Conservation (phyloP, 2,888 invertebrate species). For the Pristionchus japonicus region DNA sequence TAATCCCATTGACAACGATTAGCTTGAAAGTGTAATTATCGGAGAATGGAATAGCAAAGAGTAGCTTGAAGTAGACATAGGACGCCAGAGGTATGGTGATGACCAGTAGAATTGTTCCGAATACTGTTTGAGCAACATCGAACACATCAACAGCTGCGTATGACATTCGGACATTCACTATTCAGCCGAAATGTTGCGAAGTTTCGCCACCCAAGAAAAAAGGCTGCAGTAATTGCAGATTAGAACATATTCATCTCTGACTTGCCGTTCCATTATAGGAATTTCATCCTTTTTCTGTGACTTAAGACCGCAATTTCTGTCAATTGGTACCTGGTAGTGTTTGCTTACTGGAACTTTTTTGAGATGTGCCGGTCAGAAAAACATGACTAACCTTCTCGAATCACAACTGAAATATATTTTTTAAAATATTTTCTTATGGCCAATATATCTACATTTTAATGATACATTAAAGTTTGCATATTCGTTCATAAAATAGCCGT, state of each 20-base stretch:
- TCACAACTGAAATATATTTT: too few species aligned
- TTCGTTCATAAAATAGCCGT: too few species aligned
- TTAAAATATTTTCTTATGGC: too few species aligned
- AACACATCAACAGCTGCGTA: neutral
- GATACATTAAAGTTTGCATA: too few species aligned
- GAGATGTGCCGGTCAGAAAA: too few species aligned
- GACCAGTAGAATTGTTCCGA: neutral
- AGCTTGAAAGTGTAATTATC: conserved; percentile 15
- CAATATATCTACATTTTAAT: too few species aligned
- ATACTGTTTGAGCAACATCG: neutral
- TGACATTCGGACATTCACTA: neutral
- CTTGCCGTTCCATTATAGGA: neutral
- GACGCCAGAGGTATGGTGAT: neutral
- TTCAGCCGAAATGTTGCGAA: neutral
- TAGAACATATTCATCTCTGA: neutral
- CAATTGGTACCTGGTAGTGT: neutral
- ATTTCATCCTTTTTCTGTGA: neutral
- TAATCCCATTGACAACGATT: neutral
- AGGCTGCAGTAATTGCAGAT: neutral
- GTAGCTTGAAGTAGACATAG: neutral
- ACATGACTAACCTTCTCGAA: too few species aligned
- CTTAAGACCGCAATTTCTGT: neutral
- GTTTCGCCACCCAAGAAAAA: neutral
- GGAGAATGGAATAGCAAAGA: neutral
- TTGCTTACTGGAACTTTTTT: neutral